These are phyloP conservation scores for Ambastaia sidthimunki DNA, from an alignment of 2,797 vertebrate species.

Conservation along the genomic window DNA sequence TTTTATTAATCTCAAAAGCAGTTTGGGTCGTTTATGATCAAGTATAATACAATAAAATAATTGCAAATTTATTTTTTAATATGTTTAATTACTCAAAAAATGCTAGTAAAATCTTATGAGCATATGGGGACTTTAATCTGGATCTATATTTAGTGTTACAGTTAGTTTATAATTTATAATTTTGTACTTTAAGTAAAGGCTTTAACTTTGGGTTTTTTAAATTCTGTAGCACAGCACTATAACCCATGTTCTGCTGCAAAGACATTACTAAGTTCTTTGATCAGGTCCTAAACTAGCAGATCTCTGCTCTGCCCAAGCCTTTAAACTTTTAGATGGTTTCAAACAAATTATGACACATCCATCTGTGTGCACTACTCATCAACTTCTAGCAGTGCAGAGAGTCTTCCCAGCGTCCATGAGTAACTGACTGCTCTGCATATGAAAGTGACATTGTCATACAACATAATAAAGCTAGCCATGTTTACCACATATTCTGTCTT, in stretches of 20 bases:
- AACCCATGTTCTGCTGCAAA: not conserved
- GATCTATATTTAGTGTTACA: not conserved
- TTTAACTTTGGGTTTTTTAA: not conserved
- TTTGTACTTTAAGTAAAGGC: not conserved
- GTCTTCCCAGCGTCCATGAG: conserved; percentile 4
- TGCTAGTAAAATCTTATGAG: too few species aligned
- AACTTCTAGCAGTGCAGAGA: conserved; percentile 7
- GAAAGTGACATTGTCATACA: conserved; percentile 56
- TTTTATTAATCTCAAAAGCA: too few species aligned
- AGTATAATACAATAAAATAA: not conserved
- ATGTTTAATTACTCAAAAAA: too few species aligned
- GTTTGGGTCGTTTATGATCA: too few species aligned
- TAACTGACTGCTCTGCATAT: conserved; percentile 51
- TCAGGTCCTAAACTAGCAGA: not conserved
- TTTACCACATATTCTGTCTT: conserved; percentile 29
- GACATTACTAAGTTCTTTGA: not conserved
- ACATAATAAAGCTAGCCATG: conserved; percentile 56
- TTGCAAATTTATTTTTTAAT: not conserved
- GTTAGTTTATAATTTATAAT: not conserved
- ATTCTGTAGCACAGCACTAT: not conserved
- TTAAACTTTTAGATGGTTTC: conserved; percentile 7
- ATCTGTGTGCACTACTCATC: conserved; percentile 28
- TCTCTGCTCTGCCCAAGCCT: conserved; percentile 1
- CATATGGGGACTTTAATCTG: not conserved
- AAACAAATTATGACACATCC: conserved; percentile 15